A percentile compares a stretch with the other conserved stretches of the same genome.
Conservation (phyloP, 1,140 invertebrate genomes). For the Liolophura sinensis region DNA sequence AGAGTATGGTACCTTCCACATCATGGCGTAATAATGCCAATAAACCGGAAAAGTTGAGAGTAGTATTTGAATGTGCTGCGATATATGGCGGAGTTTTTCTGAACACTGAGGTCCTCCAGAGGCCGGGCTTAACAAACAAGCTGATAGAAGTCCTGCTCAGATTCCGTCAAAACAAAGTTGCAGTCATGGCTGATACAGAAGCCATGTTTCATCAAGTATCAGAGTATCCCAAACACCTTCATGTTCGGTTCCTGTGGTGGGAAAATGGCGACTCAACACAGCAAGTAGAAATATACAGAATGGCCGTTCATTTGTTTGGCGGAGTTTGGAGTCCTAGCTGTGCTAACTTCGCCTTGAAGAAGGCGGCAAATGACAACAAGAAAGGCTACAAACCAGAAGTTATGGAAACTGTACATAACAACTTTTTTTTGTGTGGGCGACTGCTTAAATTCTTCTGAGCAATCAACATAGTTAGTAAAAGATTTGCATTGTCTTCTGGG, state of each 20-base stretch:
- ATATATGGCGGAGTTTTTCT: slow-evolving; percentile 24
- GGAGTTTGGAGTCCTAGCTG: slow-evolving; percentile 10
- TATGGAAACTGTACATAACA: neutral
- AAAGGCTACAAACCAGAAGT: neutral
- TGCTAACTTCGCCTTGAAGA: slow-evolving; percentile 9
- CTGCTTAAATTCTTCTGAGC: neutral
- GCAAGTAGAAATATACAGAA: slow-evolving; percentile 9
- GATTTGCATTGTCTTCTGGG: neutral
- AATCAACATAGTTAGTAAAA: neutral
- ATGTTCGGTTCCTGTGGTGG: slow-evolving; percentile 10
- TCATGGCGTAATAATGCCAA: slow-evolving; percentile 7
- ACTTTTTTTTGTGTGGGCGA: slow-evolving; percentile 9
- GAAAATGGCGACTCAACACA: neutral
- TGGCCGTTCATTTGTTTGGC: slow-evolving; percentile 16
- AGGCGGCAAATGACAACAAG: neutral
- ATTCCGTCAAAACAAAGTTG: no score
- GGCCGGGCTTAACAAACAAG: slow-evolving; percentile 50
- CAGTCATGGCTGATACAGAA: neutral
- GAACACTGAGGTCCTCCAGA: slow-evolving; percentile 25
- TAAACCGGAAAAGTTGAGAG: slow-evolving; percentile 20
- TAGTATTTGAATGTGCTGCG: slow-evolving; percentile 26
- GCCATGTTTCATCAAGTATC: slow-evolving; percentile 6
- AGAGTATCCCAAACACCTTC: neutral
- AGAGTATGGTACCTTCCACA: slow-evolving; percentile 9
- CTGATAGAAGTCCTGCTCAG: neutral